Evolutionary conservation across 2,797 vertebrate species (phyloP), one percentile per base, ranked within the genome.

Genomic region (Gymnoscopelus microlampas): DNA sequence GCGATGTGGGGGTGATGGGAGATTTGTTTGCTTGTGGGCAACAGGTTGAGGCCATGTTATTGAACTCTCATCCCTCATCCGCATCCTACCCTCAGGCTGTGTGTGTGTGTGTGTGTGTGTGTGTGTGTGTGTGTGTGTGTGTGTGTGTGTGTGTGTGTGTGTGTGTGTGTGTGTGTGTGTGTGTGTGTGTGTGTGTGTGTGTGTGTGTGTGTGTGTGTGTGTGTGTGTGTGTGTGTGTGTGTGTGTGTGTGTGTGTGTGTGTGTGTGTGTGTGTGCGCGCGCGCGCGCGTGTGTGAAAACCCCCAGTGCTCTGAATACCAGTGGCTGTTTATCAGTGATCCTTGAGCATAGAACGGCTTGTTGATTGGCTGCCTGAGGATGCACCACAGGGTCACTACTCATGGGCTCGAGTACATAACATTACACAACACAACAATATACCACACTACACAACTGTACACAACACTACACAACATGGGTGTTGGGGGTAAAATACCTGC

Each of bases 291-390:
- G 32, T 6, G 32, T 35, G 32, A 0, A 35, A 29, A 29, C 26
- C 26, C 26, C 85, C 74, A 80, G 83, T 88, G 85, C 85, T 81
- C 71, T 65, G 87, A 89, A 88, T 86, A 87, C 82, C 76, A 72
- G 82, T 77, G 87, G 80, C 85, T 82, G 74, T 70, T 79, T 80
- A 89, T 90, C 87, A 91, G 88, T 89, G 83, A 78, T 72, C 80
- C 81, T 64, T 65, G 70, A 86, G 83, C 74, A 59, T 89, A 86
- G 79, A 39, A 75, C 79, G 35, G 85, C 79, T 71, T 91, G 60
- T 82, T 85, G 87, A 91, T 87, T 58, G 63, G 73, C 39, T 89
- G 65, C 81, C 79, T 53, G 56, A 39, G 35, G 35, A 39, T 54
- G 66, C 73, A 75, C 69, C 60, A 51, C 5, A 55, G 80, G 77